Percentiles rank a stretch among this genome's conserved stretches.
Conservation (phyloP, 2,113 vertebrate species). For the Engystomops pustulosus region DNA sequence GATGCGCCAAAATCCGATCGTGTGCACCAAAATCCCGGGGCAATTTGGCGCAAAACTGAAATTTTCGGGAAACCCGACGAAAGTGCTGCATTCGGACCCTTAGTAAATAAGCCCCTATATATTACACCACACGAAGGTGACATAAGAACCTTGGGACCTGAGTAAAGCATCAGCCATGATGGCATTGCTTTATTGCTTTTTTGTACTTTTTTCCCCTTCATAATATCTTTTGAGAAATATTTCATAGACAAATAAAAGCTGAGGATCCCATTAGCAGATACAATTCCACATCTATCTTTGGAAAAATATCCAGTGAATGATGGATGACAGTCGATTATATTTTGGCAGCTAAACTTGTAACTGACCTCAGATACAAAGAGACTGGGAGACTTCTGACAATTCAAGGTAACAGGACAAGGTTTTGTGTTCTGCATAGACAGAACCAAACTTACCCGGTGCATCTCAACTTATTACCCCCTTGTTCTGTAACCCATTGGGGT, state of each 20-base stretch:
- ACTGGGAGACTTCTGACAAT: not conserved
- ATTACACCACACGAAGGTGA: too few species aligned
- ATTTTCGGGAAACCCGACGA: too few species aligned
- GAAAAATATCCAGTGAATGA: conserved; percentile 9
- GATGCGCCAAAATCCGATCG: too few species aligned
- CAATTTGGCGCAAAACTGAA: too few species aligned
- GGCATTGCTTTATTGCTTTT: too few species aligned
- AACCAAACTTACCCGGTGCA: not conserved
- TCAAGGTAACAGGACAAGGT: not conserved
- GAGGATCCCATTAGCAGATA: conserved; percentile 23
- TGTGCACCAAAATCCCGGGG: too few species aligned
- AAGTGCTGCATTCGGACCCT: too few species aligned
- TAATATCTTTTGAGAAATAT: not conserved
- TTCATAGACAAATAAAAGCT: not conserved
- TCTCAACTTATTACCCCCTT: too few species aligned
- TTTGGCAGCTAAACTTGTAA: conserved; percentile 5
- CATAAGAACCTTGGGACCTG: too few species aligned
- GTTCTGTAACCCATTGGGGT: not conserved
- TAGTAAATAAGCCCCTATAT: too few species aligned
- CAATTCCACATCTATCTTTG: conserved; percentile 9
- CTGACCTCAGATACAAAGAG: conserved; percentile 17
- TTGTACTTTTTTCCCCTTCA: not conserved
- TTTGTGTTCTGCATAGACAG: not conserved
- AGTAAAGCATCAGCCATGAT: too few species aligned
- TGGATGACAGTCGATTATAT: conserved; percentile 3